Base-by-base conservation (phyloP, 2,113 vertebrate genomes). In the Toxostoma redivivum region DNA sequence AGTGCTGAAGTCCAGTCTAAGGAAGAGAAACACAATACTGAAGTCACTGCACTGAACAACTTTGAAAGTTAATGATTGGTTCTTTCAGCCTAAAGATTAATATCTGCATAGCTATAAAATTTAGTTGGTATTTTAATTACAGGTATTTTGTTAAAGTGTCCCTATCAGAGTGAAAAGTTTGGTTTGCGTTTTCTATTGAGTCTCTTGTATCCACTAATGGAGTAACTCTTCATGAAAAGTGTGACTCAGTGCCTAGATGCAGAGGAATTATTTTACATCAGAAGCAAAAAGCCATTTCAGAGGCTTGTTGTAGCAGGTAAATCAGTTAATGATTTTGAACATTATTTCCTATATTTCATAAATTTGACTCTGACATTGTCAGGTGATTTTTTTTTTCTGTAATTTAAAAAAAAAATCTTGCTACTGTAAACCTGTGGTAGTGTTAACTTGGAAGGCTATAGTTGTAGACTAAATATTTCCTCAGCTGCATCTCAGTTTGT, bases 31-130 rank as follows among this genome's bases (percentile, higher is more conserved):
- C 17, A 13, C 10, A 7, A 21, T 11, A 35, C 20, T 60, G 10
- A 74, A 84, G 14, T 83, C 40, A 67, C 16, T 78, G 56, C 53
- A 12, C 60, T 77, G 37, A 73, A 23, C 58, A 66, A 11, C 56
- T 92, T 64, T 13, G 19, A 35, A 87, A 74, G 81, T 95, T 94
- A 96, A 95, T 95, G 67, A 89, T 85, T 93, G 71, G 51, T 92
- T 81, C 56, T 48, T 90, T 84, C 67, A 78, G 56, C 82, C 67
- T 92, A 57, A 77, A 95, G 80, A 90, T 94, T 70, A 67, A 38
- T 90, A 94, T 90, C 76, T 88, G 40, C 56, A 73, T 27, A 53
- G 17, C 81, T 91, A 27, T 78, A 90, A 83, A 77, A 78, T 37
- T 8, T 44, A 65, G 38, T 66, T 82, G 72, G 67, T 38, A 74